Percentiles rank a stretch among this genome's conserved stretches.
These are phyloP conservation scores for Holcopasites calliopsidis DNA, from an alignment of 1,140 invertebrate species.

Conservation along the genomic window DNA sequence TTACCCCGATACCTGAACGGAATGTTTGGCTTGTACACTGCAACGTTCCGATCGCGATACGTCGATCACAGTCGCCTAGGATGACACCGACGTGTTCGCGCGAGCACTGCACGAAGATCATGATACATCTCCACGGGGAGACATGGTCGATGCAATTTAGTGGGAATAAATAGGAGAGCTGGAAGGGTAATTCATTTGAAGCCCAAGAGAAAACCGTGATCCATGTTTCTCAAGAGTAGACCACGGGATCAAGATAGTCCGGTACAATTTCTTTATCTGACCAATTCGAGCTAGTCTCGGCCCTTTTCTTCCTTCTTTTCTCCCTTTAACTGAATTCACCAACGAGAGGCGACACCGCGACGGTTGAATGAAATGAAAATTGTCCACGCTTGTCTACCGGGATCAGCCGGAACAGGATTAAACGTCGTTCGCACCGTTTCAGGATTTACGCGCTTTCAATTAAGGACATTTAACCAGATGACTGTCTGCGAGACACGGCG, in stretches of 20 bases:
- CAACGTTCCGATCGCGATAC: no score
- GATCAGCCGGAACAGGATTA: constrained; percentile 35
- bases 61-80: not conserved
- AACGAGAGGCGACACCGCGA: not conserved
- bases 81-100: not conserved
- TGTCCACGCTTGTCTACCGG: constrained; percentile 38
- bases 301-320: not conserved
- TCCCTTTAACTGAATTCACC: not conserved
- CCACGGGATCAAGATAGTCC: constrained; percentile 21
- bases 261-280: constrained; percentile 56
- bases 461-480: constrained; percentile 40
- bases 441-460: constrained; percentile 46
- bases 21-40: not conserved
- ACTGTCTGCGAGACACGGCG: constrained; percentile 22
- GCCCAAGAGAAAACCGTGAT: constrained; percentile 21
- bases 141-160: constrained; percentile 9
- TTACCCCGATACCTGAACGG: not conserved
- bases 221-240: constrained; percentile 61
- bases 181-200: constrained; percentile 16
- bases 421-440: not conserved
- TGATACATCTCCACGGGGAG: not conserved
- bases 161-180: constrained; percentile 19
- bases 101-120: not conserved
- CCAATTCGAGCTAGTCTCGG: constrained; percentile 46
- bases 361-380: constrained; percentile 39